These are phyloP conservation scores for Burhinus bistriatus DNA, from an alignment of 2,113 vertebrate species.

Conservation along the genomic window DNA sequence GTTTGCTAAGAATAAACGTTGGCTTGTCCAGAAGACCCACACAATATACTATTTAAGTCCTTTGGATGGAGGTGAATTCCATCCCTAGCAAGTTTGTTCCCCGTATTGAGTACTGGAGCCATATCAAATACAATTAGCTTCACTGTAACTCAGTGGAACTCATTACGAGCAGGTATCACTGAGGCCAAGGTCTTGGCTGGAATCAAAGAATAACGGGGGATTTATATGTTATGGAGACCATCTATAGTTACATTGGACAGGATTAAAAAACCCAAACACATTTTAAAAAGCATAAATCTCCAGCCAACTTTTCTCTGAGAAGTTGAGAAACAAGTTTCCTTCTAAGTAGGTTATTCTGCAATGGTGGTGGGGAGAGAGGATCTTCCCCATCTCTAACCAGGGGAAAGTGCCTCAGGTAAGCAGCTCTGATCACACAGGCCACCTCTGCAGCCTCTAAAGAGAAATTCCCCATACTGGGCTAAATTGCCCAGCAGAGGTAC, in stretches of 20 bases:
- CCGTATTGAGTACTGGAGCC: not conserved
- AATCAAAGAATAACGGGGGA: not conserved
- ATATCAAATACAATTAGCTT: not conserved
- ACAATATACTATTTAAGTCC: not conserved
- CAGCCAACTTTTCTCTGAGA: not conserved
- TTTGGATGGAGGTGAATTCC: not conserved
- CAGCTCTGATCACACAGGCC: not conserved
- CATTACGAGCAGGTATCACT: not conserved
- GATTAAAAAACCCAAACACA: not conserved
- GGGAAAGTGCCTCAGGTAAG: not conserved
- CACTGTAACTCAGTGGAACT: not conserved
- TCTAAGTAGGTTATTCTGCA: not conserved
- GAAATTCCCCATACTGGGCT: not conserved
- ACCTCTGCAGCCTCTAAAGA: not conserved
- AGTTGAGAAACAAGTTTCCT: not conserved
- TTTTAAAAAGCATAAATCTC: constrained; percentile 1
- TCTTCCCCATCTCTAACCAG: not conserved
- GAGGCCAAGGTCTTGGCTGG: not conserved
- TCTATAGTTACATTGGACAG: not conserved
- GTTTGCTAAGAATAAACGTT: not conserved
- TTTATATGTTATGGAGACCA: not conserved
- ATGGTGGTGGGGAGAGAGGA: not conserved
- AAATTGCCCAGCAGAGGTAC: not conserved
- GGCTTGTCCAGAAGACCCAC: not conserved
- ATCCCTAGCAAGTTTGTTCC: not conserved